Evolutionary conservation across 2,797 vertebrate genomes (phyloP), one percentile per base, ranked within the genome.

Genomic region (Semotilus atromaculatus): DNA sequence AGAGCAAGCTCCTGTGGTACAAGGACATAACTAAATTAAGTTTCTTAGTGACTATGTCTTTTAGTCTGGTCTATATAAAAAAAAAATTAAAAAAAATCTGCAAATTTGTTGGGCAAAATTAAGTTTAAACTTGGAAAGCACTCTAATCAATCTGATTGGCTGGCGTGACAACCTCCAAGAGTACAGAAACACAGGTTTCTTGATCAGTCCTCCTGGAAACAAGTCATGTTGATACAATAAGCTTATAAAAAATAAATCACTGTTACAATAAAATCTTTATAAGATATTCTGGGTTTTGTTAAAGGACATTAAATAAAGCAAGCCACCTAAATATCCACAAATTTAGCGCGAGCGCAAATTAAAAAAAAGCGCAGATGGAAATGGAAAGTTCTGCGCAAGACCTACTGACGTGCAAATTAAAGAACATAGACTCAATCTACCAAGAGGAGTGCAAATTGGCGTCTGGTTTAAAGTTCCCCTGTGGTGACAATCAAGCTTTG

Each of bases 1-100:
- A 80, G 48, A 84, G 34, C 16, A 43, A 58, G 71, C 79, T 36
- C 10, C 31, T 66, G 58, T 66, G 86, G 58, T 36, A 26, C 83
- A 71, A 68, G 26, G 60, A 64, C 67, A 60, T 13, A 67, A 82
- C 72, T 81, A 83, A 76, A 83, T 87, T 86, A 73, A 80, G 80
- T 88, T 85, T 31, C 81, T 60, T 29, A 16, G 51, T 19, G 34
- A 76, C 79, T 82, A 67, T 51, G 51, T 78, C 60, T 26, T 45
- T 79, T 79, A n/a, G 38, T 13, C 21, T 18, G 31, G 21, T 58
- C 51, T 58, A n/a, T 26, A 26, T 18, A 13, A 40, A 21, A 19
- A 31, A 23, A 38, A 70, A 6, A 26, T 10, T 7, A 58, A 34
- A 19, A 21, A 23, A 38, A 70, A 6, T 38, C 40, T 21, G 14